Conservation (phyloP, 2,113 vertebrate species). For the Geothlypis trichas region DNA sequence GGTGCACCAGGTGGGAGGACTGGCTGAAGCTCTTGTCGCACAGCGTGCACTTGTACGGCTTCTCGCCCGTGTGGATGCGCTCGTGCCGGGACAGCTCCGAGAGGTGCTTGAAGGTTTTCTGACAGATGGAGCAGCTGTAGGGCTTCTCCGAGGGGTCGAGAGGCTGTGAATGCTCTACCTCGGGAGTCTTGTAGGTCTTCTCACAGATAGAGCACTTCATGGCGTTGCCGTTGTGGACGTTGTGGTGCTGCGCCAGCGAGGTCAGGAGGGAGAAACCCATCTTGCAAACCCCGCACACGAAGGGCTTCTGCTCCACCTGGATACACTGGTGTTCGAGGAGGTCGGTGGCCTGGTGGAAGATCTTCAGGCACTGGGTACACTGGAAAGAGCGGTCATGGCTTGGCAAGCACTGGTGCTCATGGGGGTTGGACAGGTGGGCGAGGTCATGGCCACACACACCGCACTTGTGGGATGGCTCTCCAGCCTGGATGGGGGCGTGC, state of each 20-base stretch:
- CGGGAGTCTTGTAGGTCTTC: constrained; percentile 90
- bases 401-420: constrained; percentile 93
- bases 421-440: constrained; percentile 88
- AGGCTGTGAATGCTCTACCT: constrained; percentile 58
- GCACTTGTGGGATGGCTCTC: constrained; percentile 87
- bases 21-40: constrained; percentile 99
- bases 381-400: constrained; percentile 94
- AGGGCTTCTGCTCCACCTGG: constrained; percentile 97
- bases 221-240: constrained; percentile 84
- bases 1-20: constrained; percentile 94
- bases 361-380: constrained; percentile 97
- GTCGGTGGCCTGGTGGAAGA: constrained; percentile 96
- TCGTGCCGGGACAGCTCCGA: constrained; percentile 93
- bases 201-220: constrained; percentile 98
- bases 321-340: constrained; percentile 96
- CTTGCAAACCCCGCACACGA: constrained; percentile 95
- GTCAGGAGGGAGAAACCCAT: constrained; percentile 98
- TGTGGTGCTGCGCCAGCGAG: constrained; percentile 93
- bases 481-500: constrained; percentile 77
- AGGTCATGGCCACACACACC: constrained; percentile 93
- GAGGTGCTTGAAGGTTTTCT: constrained; percentile 96
- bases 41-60: constrained; percentile 94
- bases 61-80: constrained; percentile 95
- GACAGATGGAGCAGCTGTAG: constrained; percentile 93
- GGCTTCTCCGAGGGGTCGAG: constrained; percentile 81